Conservation (phyloP, 2,797 vertebrate species). For the Falco novaeseelandiae region DNA sequence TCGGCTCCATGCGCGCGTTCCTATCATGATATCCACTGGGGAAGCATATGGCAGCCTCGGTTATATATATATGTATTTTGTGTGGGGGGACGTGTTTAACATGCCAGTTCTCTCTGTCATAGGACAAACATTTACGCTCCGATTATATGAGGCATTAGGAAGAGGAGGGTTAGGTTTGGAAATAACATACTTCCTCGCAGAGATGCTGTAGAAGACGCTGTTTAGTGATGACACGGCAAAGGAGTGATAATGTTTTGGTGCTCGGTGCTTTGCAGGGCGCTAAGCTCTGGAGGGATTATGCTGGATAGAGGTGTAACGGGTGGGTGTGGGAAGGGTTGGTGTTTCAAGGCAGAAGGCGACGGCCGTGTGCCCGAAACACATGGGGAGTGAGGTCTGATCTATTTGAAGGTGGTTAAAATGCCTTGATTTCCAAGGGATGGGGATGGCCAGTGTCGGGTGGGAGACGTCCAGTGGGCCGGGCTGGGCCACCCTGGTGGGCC, state of each 20-base stretch:
- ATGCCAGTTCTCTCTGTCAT: slow-evolving; percentile 29
- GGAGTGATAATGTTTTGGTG: background rate
- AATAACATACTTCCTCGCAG: background rate
- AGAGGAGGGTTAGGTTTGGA: background rate
- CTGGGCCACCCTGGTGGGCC: background rate
- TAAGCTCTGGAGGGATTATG: background rate
- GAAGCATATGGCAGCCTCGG: slow-evolving; percentile 48
- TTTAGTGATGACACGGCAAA: background rate
- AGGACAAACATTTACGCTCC: slow-evolving; percentile 25
- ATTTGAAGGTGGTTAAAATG: background rate
- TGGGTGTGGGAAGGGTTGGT: background rate
- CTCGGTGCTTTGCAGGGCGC: background rate
- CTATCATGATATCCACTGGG: background rate
- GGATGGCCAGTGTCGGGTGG: background rate
- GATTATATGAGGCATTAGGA: background rate
- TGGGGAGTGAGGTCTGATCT: fast-evolving
- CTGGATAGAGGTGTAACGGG: fast-evolving
- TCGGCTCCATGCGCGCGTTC: background rate
- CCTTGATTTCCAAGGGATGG: background rate
- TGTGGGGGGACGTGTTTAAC: slow-evolving; percentile 44
- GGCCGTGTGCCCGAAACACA: background rate
- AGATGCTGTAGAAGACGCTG: background rate
- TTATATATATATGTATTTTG: background rate
- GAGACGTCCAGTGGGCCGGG: background rate
- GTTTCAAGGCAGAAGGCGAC: background rate